phyloP scores from a whole-genome alignment of 30 jellyfish, hydroid and myxozoan species.

The Catostylus mosaicus region DNA sequence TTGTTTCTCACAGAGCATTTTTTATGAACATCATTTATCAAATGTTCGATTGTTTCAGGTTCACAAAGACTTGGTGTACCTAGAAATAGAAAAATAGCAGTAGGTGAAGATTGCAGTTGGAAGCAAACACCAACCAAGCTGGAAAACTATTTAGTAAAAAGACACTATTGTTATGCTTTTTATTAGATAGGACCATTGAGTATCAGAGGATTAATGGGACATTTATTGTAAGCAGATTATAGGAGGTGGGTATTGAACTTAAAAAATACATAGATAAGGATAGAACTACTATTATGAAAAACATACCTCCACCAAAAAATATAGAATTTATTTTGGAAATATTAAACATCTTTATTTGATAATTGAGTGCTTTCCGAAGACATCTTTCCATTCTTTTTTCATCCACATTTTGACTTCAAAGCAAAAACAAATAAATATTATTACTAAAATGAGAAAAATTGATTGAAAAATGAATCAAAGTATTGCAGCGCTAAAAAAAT shows the following conservation, averaged over 20 bases:
- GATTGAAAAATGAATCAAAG: no score
- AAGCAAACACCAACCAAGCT: no score
- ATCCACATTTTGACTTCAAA: conserved; percentile 67
- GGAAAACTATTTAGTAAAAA: no score
- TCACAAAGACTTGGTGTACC: conserved; percentile 97
- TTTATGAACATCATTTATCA: conserved; percentile 27
- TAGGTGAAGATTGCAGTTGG: no score
- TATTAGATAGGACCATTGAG: no score
- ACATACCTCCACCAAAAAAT: conserved; percentile 94
- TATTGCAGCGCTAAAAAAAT: no score
- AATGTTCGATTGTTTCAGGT: conserved; percentile 46
- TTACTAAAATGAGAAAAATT: background rate
- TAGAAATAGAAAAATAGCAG: conserved; percentile 14
- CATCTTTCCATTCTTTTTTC: conserved; percentile 59
- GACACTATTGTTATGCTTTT: no score
- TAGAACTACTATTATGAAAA: background rate
- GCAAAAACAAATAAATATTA: background rate
- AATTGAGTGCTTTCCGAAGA: conserved; percentile 41
- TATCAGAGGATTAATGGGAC: no score
- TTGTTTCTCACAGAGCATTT: background rate
- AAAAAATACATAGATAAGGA: background rate
- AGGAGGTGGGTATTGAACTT: background rate
- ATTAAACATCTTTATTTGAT: conserved; percentile 7
- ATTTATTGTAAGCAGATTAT: background rate
- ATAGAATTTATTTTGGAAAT: conserved; percentile 58